Evolutionary conservation across 2,888 invertebrate species (phyloP).

Genomic region (Mellilla xanthometata): DNA sequence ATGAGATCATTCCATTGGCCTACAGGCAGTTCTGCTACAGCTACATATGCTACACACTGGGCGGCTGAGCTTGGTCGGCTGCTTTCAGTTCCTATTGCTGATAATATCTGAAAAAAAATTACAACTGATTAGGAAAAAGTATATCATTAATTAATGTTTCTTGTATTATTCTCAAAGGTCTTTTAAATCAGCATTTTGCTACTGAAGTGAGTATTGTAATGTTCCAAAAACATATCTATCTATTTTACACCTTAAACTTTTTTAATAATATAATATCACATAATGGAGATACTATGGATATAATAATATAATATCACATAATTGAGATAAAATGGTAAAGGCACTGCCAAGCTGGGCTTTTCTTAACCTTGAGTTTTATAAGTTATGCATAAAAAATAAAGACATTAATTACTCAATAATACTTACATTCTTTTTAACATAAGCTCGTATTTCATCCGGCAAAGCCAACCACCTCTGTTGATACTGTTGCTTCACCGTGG

Average conservation of each 20-base stretch:
- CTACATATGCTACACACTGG: conserved; percentile 99
- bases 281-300: no score
- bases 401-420: neutral
- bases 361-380: no score
- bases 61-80: conserved; percentile 98
- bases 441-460: conserved; percentile 92
- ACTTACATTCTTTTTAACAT: conserved; percentile 97
- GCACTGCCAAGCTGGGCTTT: no score
- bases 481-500: conserved; percentile 88
- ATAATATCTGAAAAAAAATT: conserved; percentile 88
- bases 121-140: neutral
- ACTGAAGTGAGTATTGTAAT: no score
- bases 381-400: no score
- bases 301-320: no score
- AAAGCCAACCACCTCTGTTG: conserved; percentile 97
- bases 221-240: no score
- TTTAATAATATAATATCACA: no score
- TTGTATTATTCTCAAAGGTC: no score
- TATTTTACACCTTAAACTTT: no score
- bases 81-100: conserved; percentile 97
- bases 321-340: no score
- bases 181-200: no score
- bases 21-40: conserved; percentile 96
- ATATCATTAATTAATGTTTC: neutral
- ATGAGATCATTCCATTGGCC: conserved; percentile 97